Evolutionary conservation across 2,888 invertebrate genomes (phyloP), one percentile per base, ranked within the genome.

Genomic region (Blera fallax): DNA sequence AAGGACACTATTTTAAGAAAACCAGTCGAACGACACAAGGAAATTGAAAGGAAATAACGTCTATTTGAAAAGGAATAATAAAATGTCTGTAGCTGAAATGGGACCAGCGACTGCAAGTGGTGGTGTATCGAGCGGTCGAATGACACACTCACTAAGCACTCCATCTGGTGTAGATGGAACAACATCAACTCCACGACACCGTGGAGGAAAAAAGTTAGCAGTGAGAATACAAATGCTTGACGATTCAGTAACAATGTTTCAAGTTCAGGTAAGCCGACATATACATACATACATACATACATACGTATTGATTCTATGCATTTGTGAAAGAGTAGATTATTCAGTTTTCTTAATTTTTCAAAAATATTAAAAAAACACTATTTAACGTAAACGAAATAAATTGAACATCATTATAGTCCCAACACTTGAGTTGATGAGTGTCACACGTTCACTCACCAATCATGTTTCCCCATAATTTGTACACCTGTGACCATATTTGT

Each of bases 181-280:
- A 67, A 93, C 93, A 87, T 94, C 96, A 87, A 96, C 96, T 87
- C 96, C 96, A 67, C 94, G 96, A 88, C 96, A 97, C 88, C 96
- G 96, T 89, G 96, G 96, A 90, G 97, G 97, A 91, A 97, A 97
- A 93, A 97, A 97, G 95, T 94, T 97, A 87, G 96, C 97, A 70
- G 95, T 97, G 87, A 94, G 97, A 88, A 96, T 97, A 73, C 97
- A 97, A 93, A 97, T 97, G 97, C 93, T 97, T 88, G 97, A 97
- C 91, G 97, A 97, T 92, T 95, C 96, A 67, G 94, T 97, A 91
- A 97, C 97, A 88, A 96, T 97, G 94, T 97, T 97, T 93, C 97
- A 97, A 95, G 96, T 97, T 88, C 97, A 97, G 96, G 97, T 97
- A 91, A 93, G 94, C 90, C 7, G 5, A 18, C 21, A 7, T 14